A percentile compares a stretch with the other conserved stretches of the same genome.
phyloP scores from a whole-genome alignment of 2,888 invertebrate genomes.

The Eristalis arbustorum region DNA sequence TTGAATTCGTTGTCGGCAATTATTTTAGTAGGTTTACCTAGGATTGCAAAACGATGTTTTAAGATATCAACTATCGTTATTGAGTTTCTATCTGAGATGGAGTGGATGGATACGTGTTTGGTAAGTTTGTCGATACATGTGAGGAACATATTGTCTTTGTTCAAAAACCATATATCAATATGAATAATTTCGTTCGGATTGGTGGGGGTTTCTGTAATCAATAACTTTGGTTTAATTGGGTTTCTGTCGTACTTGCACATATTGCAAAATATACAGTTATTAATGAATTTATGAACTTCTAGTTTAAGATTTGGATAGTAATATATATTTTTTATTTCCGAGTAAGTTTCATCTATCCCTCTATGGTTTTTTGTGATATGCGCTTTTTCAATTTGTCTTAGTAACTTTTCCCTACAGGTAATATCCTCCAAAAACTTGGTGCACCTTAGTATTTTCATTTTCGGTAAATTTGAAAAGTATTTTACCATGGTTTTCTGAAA shows the following conservation, averaged over 20 bases:
- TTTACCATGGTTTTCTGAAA: background rate
- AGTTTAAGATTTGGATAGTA: conserved; percentile 30
- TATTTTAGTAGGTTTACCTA: background rate
- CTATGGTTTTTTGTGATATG: background rate
- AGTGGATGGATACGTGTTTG: background rate
- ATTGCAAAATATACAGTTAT: conserved; percentile 1
- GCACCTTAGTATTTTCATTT: conserved; percentile 9
- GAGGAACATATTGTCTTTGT: too few species aligned
- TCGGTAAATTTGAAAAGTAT: background rate
- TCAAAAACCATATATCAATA: too few species aligned
- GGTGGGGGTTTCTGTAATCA: background rate
- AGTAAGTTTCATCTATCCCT: conserved; percentile 24
- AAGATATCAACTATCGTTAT: background rate
- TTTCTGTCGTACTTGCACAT: background rate
- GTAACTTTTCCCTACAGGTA: background rate
- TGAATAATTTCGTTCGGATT: too few species aligned
- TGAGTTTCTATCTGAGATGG: background rate
- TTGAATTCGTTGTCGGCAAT: too few species aligned
- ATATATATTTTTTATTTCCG: conserved; percentile 23
- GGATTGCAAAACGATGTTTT: background rate
- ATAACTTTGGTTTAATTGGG: background rate
- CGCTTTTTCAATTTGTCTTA: background rate
- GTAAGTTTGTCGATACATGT: background rate
- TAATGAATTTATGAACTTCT: conserved; percentile 45
- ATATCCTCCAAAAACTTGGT: background rate